Evolutionary conservation across 1,140 invertebrate species (phyloP).

Genomic region (Atta cephalotes): DNA sequence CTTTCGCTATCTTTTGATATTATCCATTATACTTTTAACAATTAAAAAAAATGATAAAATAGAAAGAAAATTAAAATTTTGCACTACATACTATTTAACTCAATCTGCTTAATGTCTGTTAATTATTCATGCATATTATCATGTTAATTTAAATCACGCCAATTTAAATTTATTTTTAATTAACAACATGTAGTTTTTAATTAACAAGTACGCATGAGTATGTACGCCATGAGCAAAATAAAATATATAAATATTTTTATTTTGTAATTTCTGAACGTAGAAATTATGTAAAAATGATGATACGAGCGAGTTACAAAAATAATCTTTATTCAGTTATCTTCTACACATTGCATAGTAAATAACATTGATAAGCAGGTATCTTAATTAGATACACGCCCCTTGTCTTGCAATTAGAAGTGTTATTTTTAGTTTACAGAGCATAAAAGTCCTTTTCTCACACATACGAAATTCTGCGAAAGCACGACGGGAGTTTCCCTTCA

Average conservation of each 20-base stretch:
- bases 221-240: neutral
- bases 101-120: neutral
- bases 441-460: neutral
- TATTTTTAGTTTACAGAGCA: neutral
- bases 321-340: neutral
- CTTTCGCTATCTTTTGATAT: neutral
- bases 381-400: neutral
- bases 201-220: neutral
- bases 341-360: neutral
- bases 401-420: neutral
- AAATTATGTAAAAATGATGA: neutral
- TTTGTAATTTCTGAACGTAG: neutral
- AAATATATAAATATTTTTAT: neutral
- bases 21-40: neutral
- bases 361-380: constrained; percentile 12
- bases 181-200: neutral
- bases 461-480: neutral
- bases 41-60: neutral
- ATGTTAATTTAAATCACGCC: too few species aligned
- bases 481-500: neutral
- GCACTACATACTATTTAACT: neutral
- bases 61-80: neutral
- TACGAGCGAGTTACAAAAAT: neutral
- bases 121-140: neutral
- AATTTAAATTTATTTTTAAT: neutral